Base-by-base conservation (phyloP, 2,888 invertebrate genomes). In the Cheiracanthium punctorium region DNA sequence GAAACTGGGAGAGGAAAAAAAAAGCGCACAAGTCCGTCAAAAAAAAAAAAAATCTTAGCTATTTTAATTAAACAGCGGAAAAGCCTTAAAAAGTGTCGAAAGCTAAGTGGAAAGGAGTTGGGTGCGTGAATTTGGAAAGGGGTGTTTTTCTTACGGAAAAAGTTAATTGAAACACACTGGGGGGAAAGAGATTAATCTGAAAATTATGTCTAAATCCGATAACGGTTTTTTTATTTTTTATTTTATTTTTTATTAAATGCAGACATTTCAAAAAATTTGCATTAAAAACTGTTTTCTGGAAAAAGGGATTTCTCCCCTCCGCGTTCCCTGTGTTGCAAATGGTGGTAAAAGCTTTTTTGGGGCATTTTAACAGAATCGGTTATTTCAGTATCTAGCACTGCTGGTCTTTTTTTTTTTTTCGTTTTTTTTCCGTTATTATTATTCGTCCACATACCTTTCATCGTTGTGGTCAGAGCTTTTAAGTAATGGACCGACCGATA, bases 121-220 rank as follows among this genome's bases (percentile, higher is more conserved):
- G 69, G 80, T 79, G 69, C 73, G 84, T 37, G 69, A 74, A 84
- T 79, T 84, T 30, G 43, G 64, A 79, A 82, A 82, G 67, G 69
- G 79, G 74, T 69, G 74, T 70, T 85, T 85, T 85, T 80, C 80
- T 85, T 64, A 64, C 28, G 70, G 79, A 75, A 80, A 80, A 85
- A 85, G 85, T 85, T 85, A 85, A 85, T 85, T 85, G 85, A 85
- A 85, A 80, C 75, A 85, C 85, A 80, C 84, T 79, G 79, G 43
- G 85, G 85, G 80, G 75, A 48, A 74, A 41, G 77, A 80, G 85
- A 85, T 85, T 85, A 85, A 85, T 85, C 80, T 80, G 69, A 80
- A 85, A 85, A 85, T 85, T 85, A 85, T 85, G 85, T 80, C 85
- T 85, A 85, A 85, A 85, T 85, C 85, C 85, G 85, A 85, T 85